Evolutionary conservation across 2,888 invertebrate species (phyloP), one percentile per base, ranked within the genome.

Genomic region (Drosophila nigritarsus): DNA sequence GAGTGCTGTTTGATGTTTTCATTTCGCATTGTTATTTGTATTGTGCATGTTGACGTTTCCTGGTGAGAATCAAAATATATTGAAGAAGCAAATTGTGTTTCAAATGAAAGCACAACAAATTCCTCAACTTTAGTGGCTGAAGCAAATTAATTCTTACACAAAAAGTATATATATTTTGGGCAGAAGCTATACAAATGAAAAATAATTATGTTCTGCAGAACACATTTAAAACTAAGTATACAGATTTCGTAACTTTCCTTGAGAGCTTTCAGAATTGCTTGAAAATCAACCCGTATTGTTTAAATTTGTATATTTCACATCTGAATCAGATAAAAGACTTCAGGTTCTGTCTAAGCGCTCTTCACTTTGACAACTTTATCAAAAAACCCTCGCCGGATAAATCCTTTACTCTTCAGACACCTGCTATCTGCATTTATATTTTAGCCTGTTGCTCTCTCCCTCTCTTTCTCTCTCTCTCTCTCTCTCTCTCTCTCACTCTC

Each of bases 371-470:
- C 20, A 75, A 75, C 75, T 75, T 45, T 18, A 40, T 18, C 30
- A 59, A 45, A 45, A 58, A 38, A 48, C 75, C 75, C 71, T 30
- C 54, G 72, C 13, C 24, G 50, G n/a, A 7, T 60, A 15, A 30
- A 59, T 51, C 24, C 15, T n/a, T 3, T 3, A 7, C 29, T 49
- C 15, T 42, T 30, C 45, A 34, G 56, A 20, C n/a, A 29, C 32
- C 65, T 32, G 30, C 48, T 42, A n/a, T 45, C 48, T 64, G 29
- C 50, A 27, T n/a, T 58, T 50, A 42, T 50, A n/a, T 68, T 36
- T 67, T 24, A 15, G 67, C 56, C 48, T 66, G 58, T 55, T 62
- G 34, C 42, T 59, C 30, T 56, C 61, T 58, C 24, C 27, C 49
- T 32, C 32, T 45, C 42, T 63, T 40, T 63, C 32, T 42, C 2